phyloP scores from a whole-genome alignment of 92 coral and sea anemone genomes.

The Zoanthus sansibaricus region DNA sequence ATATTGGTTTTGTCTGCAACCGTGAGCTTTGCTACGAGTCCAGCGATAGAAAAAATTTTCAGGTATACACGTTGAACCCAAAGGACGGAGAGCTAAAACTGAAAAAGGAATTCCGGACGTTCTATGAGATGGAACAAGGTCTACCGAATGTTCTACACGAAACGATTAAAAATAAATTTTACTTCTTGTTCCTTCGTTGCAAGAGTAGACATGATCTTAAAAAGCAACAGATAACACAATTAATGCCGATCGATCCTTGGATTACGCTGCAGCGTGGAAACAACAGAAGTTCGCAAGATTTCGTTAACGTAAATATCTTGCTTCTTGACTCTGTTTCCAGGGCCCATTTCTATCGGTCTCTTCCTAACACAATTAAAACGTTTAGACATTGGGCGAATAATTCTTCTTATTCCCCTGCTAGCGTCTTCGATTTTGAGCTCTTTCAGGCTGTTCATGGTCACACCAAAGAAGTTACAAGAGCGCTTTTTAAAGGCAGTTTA shows the following conservation, averaged over 20 bases:
- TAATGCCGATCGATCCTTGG: slow-evolving; percentile 61
- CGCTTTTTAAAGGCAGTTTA: slow-evolving; percentile 80
- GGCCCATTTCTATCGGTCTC: slow-evolving; percentile 91
- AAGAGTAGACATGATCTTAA: background rate
- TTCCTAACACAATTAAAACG: slow-evolving; percentile 80
- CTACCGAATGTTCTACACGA: slow-evolving; percentile 55
- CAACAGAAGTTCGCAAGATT: background rate
- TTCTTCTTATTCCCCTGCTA: slow-evolving; percentile 36
- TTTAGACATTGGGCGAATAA: slow-evolving; percentile 53
- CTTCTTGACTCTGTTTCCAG: slow-evolving; percentile 88
- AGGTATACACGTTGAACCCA: slow-evolving; percentile 57
- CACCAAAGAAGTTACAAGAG: slow-evolving; percentile 80
- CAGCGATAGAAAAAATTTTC: slow-evolving; percentile 6
- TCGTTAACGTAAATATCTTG: slow-evolving; percentile 79
- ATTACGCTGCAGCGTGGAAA: slow-evolving; percentile 41
- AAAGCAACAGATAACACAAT: slow-evolving; percentile 48
- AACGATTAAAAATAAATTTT: slow-evolving; percentile 46
- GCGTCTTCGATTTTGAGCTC: slow-evolving; percentile 80
- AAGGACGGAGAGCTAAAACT: slow-evolving; percentile 54
- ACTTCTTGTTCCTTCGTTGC: slow-evolving; percentile 73
- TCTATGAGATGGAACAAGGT: slow-evolving; percentile 54
- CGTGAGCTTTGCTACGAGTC: background rate
- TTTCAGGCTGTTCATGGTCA: slow-evolving; percentile 93
- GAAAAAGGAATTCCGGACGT: slow-evolving; percentile 36
- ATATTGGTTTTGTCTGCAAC: background rate